phyloP scores from a whole-genome alignment of 2,888 invertebrate species.

The Phytoseiulus persimilis region DNA sequence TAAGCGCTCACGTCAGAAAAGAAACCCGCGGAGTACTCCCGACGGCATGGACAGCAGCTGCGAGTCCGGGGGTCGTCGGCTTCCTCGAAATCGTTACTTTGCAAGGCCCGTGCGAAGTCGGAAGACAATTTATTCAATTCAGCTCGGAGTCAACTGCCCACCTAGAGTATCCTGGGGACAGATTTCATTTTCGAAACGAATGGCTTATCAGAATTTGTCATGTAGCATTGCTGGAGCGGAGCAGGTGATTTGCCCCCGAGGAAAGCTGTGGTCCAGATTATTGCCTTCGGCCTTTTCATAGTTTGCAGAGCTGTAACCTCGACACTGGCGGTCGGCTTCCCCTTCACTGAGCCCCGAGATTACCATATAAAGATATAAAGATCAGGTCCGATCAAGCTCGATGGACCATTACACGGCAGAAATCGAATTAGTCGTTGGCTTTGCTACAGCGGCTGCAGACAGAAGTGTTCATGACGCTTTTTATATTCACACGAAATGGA shows the following conservation, averaged over 20 bases:
- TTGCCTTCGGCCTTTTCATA: background rate
- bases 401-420: background rate
- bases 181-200: too few species aligned
- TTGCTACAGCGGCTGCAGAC: background rate
- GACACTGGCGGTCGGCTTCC: background rate
- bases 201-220: background rate
- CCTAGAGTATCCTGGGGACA: too few species aligned
- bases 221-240: background rate
- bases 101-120: too few species aligned
- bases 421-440: background rate
- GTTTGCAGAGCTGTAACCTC: background rate
- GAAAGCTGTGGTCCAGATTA: background rate
- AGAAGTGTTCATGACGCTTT: background rate
- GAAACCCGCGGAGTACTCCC: too few species aligned
- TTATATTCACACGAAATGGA: background rate
- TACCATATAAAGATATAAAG: slow-evolving; percentile 5
- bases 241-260: background rate
- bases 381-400: background rate
- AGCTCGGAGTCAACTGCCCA: too few species aligned
- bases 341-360: background rate
- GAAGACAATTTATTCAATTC: too few species aligned
- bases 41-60: too few species aligned
- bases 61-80: too few species aligned
- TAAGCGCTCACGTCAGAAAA: too few species aligned
- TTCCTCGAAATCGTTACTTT: too few species aligned